phyloP scores from a whole-genome alignment of 2,113 vertebrate species.

The Noctilio leporinus region DNA sequence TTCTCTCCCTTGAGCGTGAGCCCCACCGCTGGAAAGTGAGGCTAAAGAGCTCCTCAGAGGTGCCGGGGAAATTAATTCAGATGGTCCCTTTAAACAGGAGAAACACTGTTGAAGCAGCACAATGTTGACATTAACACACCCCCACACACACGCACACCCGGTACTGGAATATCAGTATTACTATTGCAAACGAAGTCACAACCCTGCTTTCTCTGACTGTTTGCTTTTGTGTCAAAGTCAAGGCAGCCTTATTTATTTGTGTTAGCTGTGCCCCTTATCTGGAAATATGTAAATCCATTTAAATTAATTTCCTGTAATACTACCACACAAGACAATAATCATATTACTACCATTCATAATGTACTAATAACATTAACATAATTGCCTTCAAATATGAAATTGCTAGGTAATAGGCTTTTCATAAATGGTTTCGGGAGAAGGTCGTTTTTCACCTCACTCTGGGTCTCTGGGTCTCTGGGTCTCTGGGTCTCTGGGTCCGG shows the following conservation, averaged over 20 bases:
- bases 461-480: conserved; percentile 7
- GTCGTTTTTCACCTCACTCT: conserved; percentile 31
- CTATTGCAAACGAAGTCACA: neutral
- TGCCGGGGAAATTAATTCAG: neutral
- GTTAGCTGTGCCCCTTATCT: conserved; percentile 38
- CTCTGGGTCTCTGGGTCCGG: neutral
- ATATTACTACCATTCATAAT: conserved; percentile 65
- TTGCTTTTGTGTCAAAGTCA: neutral
- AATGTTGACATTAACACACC: neutral
- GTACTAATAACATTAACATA: conserved; percentile 67
- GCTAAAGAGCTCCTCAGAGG: neutral
- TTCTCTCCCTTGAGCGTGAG: neutral
- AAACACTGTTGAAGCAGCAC: neutral
- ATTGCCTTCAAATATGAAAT: conserved; percentile 65
- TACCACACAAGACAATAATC: conserved; percentile 66
- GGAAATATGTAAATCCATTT: conserved; percentile 69
- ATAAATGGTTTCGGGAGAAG: conserved; percentile 43
- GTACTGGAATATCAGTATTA: too few species aligned
- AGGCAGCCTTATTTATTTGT: neutral
- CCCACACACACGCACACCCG: neutral
- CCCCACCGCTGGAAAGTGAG: neutral
- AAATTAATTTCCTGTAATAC: conserved; percentile 68
- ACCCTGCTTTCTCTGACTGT: neutral
- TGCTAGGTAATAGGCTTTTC: conserved; percentile 65
- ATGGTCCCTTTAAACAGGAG: neutral